Evolutionary conservation across 2,888 invertebrate species (phyloP), one percentile per base, ranked within the genome.

Genomic region (Myopa tessellatipennis): DNA sequence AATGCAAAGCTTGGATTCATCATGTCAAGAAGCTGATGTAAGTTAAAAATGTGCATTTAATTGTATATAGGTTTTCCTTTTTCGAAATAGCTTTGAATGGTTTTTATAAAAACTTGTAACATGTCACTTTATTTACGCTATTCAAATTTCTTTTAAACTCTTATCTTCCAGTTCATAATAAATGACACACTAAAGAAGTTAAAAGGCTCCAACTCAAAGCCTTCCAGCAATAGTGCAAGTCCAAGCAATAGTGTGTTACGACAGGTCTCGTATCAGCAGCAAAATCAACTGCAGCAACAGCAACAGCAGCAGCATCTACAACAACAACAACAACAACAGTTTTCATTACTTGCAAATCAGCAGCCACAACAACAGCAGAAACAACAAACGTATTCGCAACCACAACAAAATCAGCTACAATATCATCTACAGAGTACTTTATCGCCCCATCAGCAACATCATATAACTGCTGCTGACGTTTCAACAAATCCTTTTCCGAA

Each of bases 1-100:
- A 90, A 92, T 92, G 92, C 92, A 92, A 92, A 92, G 92, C 90
- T 90, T 92, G 91, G 92, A 92, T 90, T 91, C 91, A 90, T 91
- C 91, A 91, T 91, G 91, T 90, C 91, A 92, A 90, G 92, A 92
- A 91, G 91, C 91, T 90, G 92, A 92, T 90, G 92, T 92, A 89
- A 91, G 91, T 90, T 52, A 70, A 12, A 60, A 40, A 18, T 10
- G 8, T 58, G 38, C 18, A 18, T 36, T 68, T 7, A 63, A 63
- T n/a, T 60, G 16, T 60, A 14, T 60, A 1, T 60, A n/a, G 60
- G 1, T n/a, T 14, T 60, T 16, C 12, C 1, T 26, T 26, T 26
- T 26, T 26, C 26, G 26, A 26, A 26, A 26, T 26, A 26, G 26
- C 26, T 26, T 26, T 26, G 26, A 26, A 26, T 26, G 26, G 26